Conservation (phyloP, 2,113 vertebrate genomes). For the Ornithorhynchus anatinus region DNA sequence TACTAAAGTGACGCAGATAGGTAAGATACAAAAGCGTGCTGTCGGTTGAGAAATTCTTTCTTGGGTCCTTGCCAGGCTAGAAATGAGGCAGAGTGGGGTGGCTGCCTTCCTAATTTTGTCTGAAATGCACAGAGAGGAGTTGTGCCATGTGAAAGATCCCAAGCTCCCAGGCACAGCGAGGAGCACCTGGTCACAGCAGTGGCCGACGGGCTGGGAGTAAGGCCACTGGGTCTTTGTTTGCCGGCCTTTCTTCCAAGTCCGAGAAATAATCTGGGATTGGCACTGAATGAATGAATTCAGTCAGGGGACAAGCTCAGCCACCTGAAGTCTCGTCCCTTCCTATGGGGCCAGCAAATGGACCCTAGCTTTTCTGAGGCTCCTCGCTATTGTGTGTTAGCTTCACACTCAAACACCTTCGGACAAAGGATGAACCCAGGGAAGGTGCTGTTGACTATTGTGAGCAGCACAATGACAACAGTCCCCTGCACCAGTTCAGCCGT, state of each 20-base stretch:
- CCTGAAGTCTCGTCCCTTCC: conserved; percentile 53
- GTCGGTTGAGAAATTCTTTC: too few relatives aligned
- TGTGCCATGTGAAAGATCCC: conserved; percentile 31
- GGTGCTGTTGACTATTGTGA: conserved; percentile 35
- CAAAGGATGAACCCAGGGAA: conserved; percentile 63
- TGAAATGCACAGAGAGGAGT: neutral
- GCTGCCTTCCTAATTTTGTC: neutral
- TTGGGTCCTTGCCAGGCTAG: conserved; percentile 10
- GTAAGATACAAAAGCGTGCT: too few relatives aligned
- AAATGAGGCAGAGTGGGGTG: conserved; percentile 2
- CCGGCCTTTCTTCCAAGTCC: conserved; percentile 45
- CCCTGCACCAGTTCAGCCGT: conserved; percentile 49
- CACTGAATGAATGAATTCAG: conserved; percentile 50
- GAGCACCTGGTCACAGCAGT: conserved; percentile 45
- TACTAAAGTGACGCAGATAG: too few relatives aligned
- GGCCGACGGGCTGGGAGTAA: conserved; percentile 21
- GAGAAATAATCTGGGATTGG: conserved; percentile 24
- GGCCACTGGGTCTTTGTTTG: conserved; percentile 43
- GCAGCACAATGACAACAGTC: conserved; percentile 25
- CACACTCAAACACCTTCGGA: conserved; percentile 64
- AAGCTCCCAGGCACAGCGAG: conserved; percentile 33
- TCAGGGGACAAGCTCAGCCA: conserved; percentile 45
- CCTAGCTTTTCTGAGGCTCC: conserved; percentile 43
- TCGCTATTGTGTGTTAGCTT: conserved; percentile 47
- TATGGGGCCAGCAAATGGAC: conserved; percentile 33